Percentiles rank a stretch among this genome's conserved stretches.
phyloP scores from a whole-genome alignment of 2,797 vertebrate species.

The Neostethus bicornis region DNA sequence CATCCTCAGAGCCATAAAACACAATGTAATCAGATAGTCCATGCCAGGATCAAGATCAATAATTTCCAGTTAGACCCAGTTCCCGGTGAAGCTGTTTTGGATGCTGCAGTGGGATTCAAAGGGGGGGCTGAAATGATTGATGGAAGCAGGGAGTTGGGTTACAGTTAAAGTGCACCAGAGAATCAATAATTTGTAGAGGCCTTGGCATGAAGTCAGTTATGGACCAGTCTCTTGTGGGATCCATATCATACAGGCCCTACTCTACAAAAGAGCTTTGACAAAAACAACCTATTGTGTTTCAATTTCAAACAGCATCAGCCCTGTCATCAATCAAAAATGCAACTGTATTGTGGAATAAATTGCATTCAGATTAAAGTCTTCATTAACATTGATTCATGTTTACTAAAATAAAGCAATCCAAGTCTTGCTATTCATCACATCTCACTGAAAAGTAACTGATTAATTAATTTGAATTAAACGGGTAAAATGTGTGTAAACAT shows the following conservation, averaged over 20 bases:
- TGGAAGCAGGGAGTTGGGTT: conserved; percentile 68
- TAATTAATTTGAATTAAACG: background rate
- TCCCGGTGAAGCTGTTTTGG: conserved; percentile 54
- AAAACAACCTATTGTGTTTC: conserved; percentile 65
- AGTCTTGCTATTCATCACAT: background rate
- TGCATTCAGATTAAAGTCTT: conserved; percentile 1
- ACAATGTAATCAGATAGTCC: conserved; percentile 70
- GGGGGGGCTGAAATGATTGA: conserved; percentile 48
- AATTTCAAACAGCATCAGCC: conserved; percentile 43
- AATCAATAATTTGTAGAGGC: conserved; percentile 70
- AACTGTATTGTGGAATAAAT: conserved; percentile 13
- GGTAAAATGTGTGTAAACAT: too few relatives aligned
- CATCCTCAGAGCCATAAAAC: conserved; percentile 70
- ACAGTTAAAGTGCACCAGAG: conserved; percentile 74
- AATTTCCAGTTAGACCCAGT: conserved; percentile 65
- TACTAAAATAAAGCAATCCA: background rate
- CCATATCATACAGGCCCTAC: conserved; percentile 27
- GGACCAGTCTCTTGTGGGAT: conserved; percentile 46
- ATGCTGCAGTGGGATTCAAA: conserved; percentile 52
- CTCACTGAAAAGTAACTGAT: too few relatives aligned
- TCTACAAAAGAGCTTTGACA: conserved; percentile 21
- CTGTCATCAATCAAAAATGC: conserved; percentile 25
- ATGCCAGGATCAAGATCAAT: conserved; percentile 71
- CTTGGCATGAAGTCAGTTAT: conserved; percentile 52
- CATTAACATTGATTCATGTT: background rate